Percentiles rank a stretch among this genome's conserved stretches.
phyloP scores from a whole-genome alignment of 1,140 invertebrate genomes.

The Eulimnadia texana region DNA sequence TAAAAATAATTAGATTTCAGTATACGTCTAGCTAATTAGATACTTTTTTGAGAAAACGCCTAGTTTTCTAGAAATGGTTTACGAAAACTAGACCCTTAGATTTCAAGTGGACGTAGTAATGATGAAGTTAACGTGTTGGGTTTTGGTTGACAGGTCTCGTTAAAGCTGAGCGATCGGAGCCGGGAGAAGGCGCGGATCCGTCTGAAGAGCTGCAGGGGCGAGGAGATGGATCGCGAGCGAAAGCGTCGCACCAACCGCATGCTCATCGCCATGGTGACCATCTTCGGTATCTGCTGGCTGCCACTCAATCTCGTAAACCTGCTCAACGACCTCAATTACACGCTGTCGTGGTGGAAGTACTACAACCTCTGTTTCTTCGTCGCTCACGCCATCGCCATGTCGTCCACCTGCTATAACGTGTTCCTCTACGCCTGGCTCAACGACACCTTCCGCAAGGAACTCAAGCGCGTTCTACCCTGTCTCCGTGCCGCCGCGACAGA shows the following conservation, averaged over 20 bases:
- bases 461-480: conserved; percentile 7
- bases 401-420: conserved; percentile 85
- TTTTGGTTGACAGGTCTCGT: conserved; percentile 5
- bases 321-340: conserved; percentile 62
- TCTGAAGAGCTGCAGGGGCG: conserved; percentile 53
- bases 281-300: conserved; percentile 92
- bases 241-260: conserved; percentile 68
- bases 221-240: conserved; percentile 55
- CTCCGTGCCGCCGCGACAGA: not conserved
- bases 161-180: conserved; percentile 31
- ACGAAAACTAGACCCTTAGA: too few species aligned
- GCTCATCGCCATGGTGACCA: conserved; percentile 91
- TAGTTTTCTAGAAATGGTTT: too few species aligned
- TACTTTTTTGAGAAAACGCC: too few species aligned
- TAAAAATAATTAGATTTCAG: too few species aligned
- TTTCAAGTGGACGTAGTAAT: too few species aligned
- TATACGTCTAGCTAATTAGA: too few species aligned
- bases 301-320: conserved; percentile 83
- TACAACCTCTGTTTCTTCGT: conserved; percentile 67
- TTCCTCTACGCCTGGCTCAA: conserved; percentile 97
- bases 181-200: conserved; percentile 59
- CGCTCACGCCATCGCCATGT: conserved; percentile 69
- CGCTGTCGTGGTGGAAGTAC: conserved; percentile 52
- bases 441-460: conserved; percentile 41
- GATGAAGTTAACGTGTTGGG: not conserved